Evolutionary conservation across 2,113 vertebrate species (phyloP).

Genomic region (Ardeotis arabs): DNA sequence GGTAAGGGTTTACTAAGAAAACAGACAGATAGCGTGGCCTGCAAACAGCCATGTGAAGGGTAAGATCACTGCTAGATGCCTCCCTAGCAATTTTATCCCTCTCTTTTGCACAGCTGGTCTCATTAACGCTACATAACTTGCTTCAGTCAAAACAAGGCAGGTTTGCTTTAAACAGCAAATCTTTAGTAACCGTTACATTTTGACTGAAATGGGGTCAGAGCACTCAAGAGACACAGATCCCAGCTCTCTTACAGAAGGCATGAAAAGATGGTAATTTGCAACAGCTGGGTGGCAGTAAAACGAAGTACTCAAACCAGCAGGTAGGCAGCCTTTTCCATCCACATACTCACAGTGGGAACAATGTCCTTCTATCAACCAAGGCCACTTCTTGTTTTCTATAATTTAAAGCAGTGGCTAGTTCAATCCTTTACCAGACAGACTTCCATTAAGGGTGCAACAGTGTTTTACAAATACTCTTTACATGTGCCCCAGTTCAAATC

Average conservation of each 20-base stretch:
- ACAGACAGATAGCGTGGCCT: background rate
- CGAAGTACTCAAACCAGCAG: background rate
- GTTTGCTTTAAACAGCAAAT: background rate
- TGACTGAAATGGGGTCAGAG: background rate
- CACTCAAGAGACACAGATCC: background rate
- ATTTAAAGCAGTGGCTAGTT: background rate
- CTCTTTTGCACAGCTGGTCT: background rate
- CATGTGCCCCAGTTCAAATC: background rate
- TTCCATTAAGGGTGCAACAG: background rate
- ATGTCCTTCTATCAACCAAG: background rate
- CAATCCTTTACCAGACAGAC: background rate
- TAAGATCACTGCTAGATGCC: background rate
- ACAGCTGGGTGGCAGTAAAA: background rate
- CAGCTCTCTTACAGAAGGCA: background rate
- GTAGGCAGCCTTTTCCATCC: background rate
- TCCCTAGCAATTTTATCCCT: background rate
- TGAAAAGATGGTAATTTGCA: background rate
- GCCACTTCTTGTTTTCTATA: background rate
- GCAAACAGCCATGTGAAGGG: background rate
- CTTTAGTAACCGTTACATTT: background rate
- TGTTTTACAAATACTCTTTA: background rate
- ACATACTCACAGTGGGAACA: accelerated
- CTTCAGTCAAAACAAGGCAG: background rate
- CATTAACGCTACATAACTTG: background rate
- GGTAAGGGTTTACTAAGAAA: background rate